Conservation (phyloP, 2,797 vertebrate species). For the Poeciliopsis infans region DNA sequence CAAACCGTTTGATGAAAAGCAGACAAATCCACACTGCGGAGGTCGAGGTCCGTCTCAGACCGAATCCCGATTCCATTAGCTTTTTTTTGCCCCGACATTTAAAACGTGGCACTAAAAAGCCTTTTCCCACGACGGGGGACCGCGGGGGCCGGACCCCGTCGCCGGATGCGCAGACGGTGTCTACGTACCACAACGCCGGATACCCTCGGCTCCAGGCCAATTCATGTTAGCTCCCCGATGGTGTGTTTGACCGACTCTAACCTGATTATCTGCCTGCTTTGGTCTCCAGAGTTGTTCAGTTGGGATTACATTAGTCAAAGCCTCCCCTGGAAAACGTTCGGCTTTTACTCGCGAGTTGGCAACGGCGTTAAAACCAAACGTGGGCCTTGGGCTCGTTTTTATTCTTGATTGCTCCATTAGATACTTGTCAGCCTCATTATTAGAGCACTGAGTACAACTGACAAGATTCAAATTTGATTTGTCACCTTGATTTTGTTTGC, state of each 20-base stretch:
- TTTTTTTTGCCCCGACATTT: background rate
- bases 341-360: conserved; percentile 60
- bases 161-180: conserved; percentile 38
- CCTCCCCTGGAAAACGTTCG: conserved; percentile 60
- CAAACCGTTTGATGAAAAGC: background rate
- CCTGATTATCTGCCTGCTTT: conserved; percentile 67
- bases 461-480: conserved; percentile 61
- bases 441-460: conserved; percentile 41
- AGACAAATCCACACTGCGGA: background rate
- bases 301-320: conserved; percentile 78
- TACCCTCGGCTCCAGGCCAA: conserved; percentile 54
- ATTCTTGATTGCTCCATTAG: conserved; percentile 32
- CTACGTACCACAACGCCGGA: conserved; percentile 16
- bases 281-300: conserved; percentile 64
- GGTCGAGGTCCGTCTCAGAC: background rate
- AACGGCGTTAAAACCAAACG: conserved; percentile 64
- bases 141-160: conserved; percentile 1
- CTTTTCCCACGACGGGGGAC: background rate
- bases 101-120: background rate
- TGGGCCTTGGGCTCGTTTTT: conserved; percentile 58
- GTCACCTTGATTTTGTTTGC: conserved; percentile 46
- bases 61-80: background rate
- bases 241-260: conserved; percentile 65
- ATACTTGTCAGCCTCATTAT: conserved; percentile 39
- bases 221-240: conserved; percentile 54